Percentiles rank a stretch among this genome's conserved stretches.
Evolutionary conservation across 2,888 invertebrate genomes (phyloP).

Genomic region (Iselma pallidipennis): DNA sequence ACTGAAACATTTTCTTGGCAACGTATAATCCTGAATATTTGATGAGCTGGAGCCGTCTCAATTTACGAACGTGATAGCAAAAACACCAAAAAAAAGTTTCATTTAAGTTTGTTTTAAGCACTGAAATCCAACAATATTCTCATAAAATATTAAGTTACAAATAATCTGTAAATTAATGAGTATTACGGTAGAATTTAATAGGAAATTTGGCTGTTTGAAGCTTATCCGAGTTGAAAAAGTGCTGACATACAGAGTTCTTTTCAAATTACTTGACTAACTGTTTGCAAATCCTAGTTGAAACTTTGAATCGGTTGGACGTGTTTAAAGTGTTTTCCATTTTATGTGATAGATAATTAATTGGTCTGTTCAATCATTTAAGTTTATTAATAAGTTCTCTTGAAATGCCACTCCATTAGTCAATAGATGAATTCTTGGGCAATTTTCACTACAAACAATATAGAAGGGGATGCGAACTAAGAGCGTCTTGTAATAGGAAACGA

Average conservation of each 20-base stretch:
- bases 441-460: slow-evolving; percentile 12
- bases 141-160: not conserved
- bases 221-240: slow-evolving; percentile 9
- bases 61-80: not conserved
- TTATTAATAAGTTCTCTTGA: not conserved
- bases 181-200: not conserved
- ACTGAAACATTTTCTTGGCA: not conserved
- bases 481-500: slow-evolving; percentile 25
- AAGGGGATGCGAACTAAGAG: slow-evolving; percentile 11
- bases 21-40: not conserved
- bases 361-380: not conserved
- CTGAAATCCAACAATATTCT: not conserved
- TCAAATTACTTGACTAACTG: slow-evolving; percentile 17
- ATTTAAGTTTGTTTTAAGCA: too few species aligned
- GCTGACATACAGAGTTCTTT: slow-evolving; percentile 26
- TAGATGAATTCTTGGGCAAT: slow-evolving; percentile 13
- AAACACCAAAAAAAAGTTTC: not conserved
- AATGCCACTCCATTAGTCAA: not conserved
- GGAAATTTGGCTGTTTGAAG: not conserved
- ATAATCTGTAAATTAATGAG: not conserved
- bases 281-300: slow-evolving; percentile 21
- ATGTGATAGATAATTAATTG: too few species aligned
- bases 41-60: not conserved
- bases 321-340: too few species aligned
- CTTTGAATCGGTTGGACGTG: slow-evolving; percentile 23